Evolutionary conservation across 2,888 invertebrate species (phyloP), one percentile per base, ranked within the genome.

Genomic region (Calliphora vomitoria): DNA sequence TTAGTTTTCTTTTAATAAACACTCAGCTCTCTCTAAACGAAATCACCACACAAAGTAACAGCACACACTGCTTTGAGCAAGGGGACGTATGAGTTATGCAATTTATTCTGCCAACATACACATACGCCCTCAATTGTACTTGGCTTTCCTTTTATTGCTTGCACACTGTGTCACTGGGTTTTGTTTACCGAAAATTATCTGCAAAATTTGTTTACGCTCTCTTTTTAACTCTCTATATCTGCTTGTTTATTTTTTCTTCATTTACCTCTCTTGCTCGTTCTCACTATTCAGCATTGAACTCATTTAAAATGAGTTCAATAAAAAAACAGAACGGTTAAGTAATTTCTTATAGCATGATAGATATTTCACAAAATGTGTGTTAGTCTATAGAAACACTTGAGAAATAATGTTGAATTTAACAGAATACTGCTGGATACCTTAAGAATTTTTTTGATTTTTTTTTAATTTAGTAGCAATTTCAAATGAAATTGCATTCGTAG

Each of bases 1-100:
- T 35, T 3, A 35, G 35, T 35, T 35, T 35, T 35, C 35, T 35
- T 35, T 35, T 35, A 35, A 6, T 35, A 35, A 35, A 35, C 35
- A 35, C 25, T 35, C 35, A 35, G 35, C 35, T 4, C 20, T 31
- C 25, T 20, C 20, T 10, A n/a, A 50, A 76, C 20, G 64, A 58
- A 44, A 55, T 75, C n/a, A 15, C 1, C 25, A 3, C 44, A 58
- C 44, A 13, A 13, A 44, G 13, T 13, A 11, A 44, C 1, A 13
- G 6, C 13, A 13, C 4, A 44, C 13, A 62, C 20, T 35, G 13
- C 44, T 25, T n/a, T 50, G 13, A 74, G n/a, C 64, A 85, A 18
- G 68, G 47, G 78, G 69, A 25, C 87, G 87, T 87, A 87, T 87
- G 74, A 87, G 87, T 82, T 82, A 87, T 50, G 60, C 18, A 47